Base-by-base conservation (phyloP, 2,113 vertebrate genomes). In the Datnioides undecimradiatus region DNA sequence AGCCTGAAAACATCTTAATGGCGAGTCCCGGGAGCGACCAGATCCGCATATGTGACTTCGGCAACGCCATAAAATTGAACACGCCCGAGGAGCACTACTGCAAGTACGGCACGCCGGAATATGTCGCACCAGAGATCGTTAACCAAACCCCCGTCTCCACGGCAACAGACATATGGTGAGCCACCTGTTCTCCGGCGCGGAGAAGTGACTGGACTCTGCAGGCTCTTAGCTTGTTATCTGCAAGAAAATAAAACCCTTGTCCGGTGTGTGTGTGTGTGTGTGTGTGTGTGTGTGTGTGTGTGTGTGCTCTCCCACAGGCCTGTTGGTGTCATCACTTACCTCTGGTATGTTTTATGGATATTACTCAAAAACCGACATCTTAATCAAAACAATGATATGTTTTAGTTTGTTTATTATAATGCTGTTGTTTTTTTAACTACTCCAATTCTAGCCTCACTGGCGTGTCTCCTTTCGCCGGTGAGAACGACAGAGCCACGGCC, bases 1-100 rank as follows among this genome's bases (percentile, higher is more conserved):
- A 99, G 98, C 97, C 98, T 1, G 97, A 98, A 92, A 99, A 99
- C 73, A 95, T 99, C 83, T 91, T 99, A 65, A 95, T 99, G 91
- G 95, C 96, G 9, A 92, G 95, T 2, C 84, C 88, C 0, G 91
- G 88, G 2, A 95, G 96, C 0, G 96, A 98, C 76, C 96, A 96
- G 77, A 94, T 99, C 89, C 94, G 97, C 23, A 96, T 99, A 81
- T 98, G 97, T 5, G 98, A 99, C 86, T 98, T 99, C 0, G 98
- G 97, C n/a, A 98, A 97, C 0, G 97, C 97, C 0, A 87, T 96
- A 36, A 96, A 95, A 72, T 34, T 99, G 86, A 96, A 88, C 0
- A 67, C 93, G 0, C 95, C 93, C 0, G 97, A 97, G 64, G 93
- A 95, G 0, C 92, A 95, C 90, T 99, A 97, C 94, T 96, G 97